Conservation (phyloP, 2,888 invertebrate species). For the Lasioglossum calceatum region DNA sequence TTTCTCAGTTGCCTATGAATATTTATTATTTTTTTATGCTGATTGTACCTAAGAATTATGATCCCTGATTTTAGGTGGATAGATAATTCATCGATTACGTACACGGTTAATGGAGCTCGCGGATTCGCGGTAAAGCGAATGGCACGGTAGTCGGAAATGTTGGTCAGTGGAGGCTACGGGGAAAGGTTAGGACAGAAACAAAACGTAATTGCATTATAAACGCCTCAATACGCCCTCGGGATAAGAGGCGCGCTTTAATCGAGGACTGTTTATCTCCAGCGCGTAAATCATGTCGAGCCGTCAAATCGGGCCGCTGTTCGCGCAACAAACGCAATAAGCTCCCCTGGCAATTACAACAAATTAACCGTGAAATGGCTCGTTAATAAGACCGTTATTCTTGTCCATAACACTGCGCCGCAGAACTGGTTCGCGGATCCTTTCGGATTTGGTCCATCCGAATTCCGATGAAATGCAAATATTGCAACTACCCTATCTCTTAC, state of each 20-base stretch:
- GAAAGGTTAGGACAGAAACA: slow-evolving; percentile 37
- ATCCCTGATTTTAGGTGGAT: not conserved
- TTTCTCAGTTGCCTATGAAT: not conserved
- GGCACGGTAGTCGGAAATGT: slow-evolving; percentile 38
- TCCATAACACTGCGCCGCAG: slow-evolving; percentile 14
- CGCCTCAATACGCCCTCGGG: slow-evolving; percentile 35
- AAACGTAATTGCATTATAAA: slow-evolving; percentile 57
- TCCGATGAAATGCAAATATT: slow-evolving; percentile 1
- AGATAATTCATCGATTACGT: not conserved
- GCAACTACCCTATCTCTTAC: not conserved
- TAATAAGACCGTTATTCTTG: slow-evolving; percentile 45
- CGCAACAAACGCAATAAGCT: slow-evolving; percentile 37
- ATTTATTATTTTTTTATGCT: not conserved
- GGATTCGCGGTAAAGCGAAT: slow-evolving; percentile 17
- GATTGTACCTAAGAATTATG: not conserved
- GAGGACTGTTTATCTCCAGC: slow-evolving; percentile 51
- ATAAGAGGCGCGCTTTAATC: slow-evolving; percentile 48
- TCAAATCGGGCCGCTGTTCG: slow-evolving; percentile 52
- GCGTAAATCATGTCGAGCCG: slow-evolving; percentile 47
- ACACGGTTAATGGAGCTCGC: not conserved
- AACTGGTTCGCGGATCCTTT: not conserved
- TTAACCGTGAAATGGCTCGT: slow-evolving; percentile 55
- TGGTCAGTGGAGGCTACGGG: slow-evolving; percentile 31
- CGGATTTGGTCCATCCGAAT: not conserved
- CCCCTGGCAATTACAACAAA: slow-evolving; percentile 50